phyloP scores from a whole-genome alignment of 2,888 invertebrate species.

The Hypolimnas misippus region DNA sequence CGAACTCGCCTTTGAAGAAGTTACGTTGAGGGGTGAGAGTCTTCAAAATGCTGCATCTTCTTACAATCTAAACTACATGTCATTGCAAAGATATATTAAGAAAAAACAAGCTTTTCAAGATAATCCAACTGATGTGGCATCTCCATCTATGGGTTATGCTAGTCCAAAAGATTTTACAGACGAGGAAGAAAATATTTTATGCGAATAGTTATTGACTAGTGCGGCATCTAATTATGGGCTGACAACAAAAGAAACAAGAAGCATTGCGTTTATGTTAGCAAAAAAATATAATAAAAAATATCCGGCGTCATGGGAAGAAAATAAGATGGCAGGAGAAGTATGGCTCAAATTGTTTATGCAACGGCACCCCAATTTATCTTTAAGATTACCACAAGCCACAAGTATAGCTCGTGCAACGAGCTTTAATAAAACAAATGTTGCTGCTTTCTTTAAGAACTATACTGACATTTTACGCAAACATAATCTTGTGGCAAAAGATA shows the following conservation, averaged over 20 bases:
- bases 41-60: conserved; percentile 34
- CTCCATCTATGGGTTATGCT: neutral
- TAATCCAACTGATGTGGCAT: conserved; percentile 26
- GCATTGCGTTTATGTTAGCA: conserved; percentile 11
- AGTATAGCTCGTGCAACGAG: conserved; percentile 40
- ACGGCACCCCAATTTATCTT: conserved; percentile 34
- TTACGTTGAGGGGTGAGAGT: neutral
- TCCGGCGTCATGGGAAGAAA: conserved; percentile 33
- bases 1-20: neutral
- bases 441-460: neutral
- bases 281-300: conserved; percentile 38
- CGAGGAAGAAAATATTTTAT: neutral
- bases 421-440: conserved; percentile 37
- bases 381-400: conserved; percentile 37
- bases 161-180: neutral
- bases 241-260: neutral
- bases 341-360: conserved; percentile 34
- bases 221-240: neutral
- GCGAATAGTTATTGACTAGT: neutral
- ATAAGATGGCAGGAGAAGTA: conserved; percentile 35
- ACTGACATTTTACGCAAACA: too few relatives aligned
- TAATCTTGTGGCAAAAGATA: conserved; percentile 41
- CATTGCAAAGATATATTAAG: conserved; percentile 32
- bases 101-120: too few relatives aligned
- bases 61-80: conserved; percentile 38